Base-by-base conservation (phyloP, 2,888 invertebrate species). In the Heteromurus nitidus region DNA sequence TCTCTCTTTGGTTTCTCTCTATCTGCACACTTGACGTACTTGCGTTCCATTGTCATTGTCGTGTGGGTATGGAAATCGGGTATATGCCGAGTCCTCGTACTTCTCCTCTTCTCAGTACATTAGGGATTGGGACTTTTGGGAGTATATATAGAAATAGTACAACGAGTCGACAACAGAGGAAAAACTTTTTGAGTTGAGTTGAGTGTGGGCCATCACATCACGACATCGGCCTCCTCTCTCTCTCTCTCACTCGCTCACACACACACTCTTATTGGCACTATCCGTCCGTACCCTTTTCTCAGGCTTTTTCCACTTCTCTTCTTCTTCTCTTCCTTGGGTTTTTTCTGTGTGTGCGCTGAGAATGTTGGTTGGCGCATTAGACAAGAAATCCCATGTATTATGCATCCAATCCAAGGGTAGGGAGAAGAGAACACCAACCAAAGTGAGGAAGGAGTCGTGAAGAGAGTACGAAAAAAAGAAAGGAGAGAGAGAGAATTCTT, bases 1-100 rank as follows among this genome's bases (percentile, higher is more conserved):
- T 55, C n/a, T 55, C 55, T 16, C 24, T 24, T 24, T 55, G 20
- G 22, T 22, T 16, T 22, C 22, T 55, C 7, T 22, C 22, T 55
- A 24, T 22, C 22, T 55, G 55, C 55, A 55, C 55, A 55, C 20
- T 3, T 11, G 3, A 24, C 55, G 22, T 24, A 55, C 20, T 3
- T 11, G 3, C 50, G 22, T 55, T 55, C 22, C 24, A 55, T 55
- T 55, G 55, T 55, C 22, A 55, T 55, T 5, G 55, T 62, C 64
- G 42, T 36, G 20, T 42, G 64, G 64, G 64, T 64, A 64, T 62
- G 64, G 42, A 64, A 30, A 42, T 64, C 64, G 64, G 64, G 64
- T 64, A 55, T 55, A 24, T 20, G 50, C n/a, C n/a, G n/a, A n/a
- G n/a, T n/a, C n/a, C n/a, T n/a, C n/a, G n/a, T n/a, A n/a, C n/a